phyloP scores from a whole-genome alignment of 2,888 invertebrate genomes.

The Anticlea derivata region DNA sequence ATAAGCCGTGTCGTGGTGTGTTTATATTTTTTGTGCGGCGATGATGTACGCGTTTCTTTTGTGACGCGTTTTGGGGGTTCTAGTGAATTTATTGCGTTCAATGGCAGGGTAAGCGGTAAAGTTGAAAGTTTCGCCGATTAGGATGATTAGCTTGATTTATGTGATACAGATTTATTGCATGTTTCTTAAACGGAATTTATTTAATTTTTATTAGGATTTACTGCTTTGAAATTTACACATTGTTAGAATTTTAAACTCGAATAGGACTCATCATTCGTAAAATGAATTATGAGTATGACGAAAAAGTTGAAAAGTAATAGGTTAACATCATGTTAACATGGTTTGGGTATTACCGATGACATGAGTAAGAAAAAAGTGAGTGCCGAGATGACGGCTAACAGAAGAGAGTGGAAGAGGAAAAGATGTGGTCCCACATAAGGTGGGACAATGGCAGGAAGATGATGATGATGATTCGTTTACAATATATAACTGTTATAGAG shows the following conservation, averaged over 20 bases:
- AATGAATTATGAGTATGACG: too few species aligned
- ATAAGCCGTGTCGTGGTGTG: conserved; percentile 78
- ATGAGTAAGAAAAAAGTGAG: too few species aligned
- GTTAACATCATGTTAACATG: too few species aligned
- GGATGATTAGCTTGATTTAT: conserved; percentile 37
- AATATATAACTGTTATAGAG: background rate
- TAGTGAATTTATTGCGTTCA: conserved; percentile 57
- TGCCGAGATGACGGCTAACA: too few species aligned
- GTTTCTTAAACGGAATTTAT: conserved; percentile 21
- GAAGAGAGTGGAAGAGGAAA: too few species aligned
- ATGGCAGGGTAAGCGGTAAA: conserved; percentile 32
- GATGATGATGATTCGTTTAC: too few species aligned
- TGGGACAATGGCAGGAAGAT: too few species aligned
- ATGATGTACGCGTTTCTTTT: conserved; percentile 71
- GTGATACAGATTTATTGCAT: conserved; percentile 35
- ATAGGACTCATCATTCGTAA: too few species aligned
- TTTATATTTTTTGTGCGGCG: conserved; percentile 63
- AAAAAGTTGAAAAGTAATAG: too few species aligned
- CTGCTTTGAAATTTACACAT: background rate
- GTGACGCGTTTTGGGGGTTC: conserved; percentile 65
- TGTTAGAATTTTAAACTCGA: too few species aligned
- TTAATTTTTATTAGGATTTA: conserved; percentile 19
- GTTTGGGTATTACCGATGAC: too few species aligned
- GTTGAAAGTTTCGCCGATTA: conserved; percentile 48
- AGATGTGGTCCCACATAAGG: too few species aligned